phyloP scores from a whole-genome alignment of 2,113 vertebrate genomes.

The Strix aluco region DNA sequence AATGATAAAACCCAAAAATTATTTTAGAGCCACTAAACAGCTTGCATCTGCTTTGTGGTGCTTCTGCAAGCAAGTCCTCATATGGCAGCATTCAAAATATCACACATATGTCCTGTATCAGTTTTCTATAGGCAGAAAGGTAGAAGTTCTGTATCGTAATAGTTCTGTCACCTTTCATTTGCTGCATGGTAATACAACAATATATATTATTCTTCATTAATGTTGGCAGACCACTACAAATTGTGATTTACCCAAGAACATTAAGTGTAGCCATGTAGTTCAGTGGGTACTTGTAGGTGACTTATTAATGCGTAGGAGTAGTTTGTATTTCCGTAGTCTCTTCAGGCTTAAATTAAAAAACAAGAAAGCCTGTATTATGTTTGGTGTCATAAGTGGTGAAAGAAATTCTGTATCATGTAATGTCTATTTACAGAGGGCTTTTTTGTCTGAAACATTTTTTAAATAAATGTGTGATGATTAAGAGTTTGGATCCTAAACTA shows the following conservation, averaged over 20 bases:
- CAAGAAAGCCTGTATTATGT: background rate
- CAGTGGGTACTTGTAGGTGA: background rate
- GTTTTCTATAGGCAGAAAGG: background rate
- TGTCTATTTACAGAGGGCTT: background rate
- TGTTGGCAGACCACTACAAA: slow-evolving; percentile 63
- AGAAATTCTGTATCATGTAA: background rate
- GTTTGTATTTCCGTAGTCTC: slow-evolving; percentile 36
- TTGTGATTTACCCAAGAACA: slow-evolving; percentile 64
- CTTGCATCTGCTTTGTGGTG: background rate
- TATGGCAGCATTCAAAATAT: background rate
- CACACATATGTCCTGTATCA: background rate
- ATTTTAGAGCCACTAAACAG: background rate
- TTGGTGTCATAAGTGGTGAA: background rate
- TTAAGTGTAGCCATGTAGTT: slow-evolving; percentile 14
- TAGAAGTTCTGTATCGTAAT: background rate
- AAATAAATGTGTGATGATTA: background rate
- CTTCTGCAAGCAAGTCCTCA: background rate
- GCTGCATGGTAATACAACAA: slow-evolving; percentile 60
- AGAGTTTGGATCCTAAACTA: background rate
- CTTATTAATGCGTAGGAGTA: slow-evolving; percentile 3
- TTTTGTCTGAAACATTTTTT: background rate
- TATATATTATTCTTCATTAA: slow-evolving; percentile 63
- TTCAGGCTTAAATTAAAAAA: background rate
- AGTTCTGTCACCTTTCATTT: slow-evolving; percentile 72
- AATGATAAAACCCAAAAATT: background rate